phyloP scores from a whole-genome alignment of 2,888 invertebrate genomes.

The Arctia plantaginis region DNA sequence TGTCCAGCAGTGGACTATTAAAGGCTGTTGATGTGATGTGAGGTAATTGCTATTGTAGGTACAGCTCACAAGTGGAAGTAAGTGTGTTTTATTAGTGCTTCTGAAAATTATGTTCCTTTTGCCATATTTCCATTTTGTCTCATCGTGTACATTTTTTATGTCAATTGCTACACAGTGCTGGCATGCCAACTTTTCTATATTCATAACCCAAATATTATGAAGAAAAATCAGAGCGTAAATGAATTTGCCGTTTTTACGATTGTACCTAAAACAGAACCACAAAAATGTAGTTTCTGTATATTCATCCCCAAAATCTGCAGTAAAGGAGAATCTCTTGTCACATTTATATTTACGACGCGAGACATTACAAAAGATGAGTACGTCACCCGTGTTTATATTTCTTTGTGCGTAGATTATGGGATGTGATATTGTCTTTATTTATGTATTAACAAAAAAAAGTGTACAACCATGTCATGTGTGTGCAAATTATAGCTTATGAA shows the following conservation, averaged over 20 bases:
- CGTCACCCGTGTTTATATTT: constrained; percentile 79
- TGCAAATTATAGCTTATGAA: constrained; percentile 79
- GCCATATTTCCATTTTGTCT: constrained; percentile 59
- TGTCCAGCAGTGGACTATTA: too few species aligned
- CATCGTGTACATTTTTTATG: constrained; percentile 45
- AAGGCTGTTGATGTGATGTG: too few species aligned
- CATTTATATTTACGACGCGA: constrained; percentile 80
- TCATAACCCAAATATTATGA: constrained; percentile 46
- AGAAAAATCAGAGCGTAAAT: constrained; percentile 51
- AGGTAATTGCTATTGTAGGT: too few species aligned
- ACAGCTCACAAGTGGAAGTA: not conserved
- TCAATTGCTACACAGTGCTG: constrained; percentile 37
- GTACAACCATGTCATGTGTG: constrained; percentile 67
- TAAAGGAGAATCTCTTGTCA: constrained; percentile 60
- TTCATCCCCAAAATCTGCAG: constrained; percentile 53
- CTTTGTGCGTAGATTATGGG: constrained; percentile 83
- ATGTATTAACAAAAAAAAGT: constrained; percentile 70
- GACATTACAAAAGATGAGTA: constrained; percentile 78
- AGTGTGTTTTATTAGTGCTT: constrained; percentile 35
- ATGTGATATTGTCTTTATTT: constrained; percentile 78
- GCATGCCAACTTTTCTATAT: constrained; percentile 50
- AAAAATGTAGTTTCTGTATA: constrained; percentile 50
- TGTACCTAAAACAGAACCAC: constrained; percentile 50
- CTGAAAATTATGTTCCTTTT: constrained; percentile 57
- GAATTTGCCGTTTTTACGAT: constrained; percentile 54